These are phyloP conservation scores for Uria aalge DNA, from an alignment of 2,113 vertebrate genomes.

Conservation along the genomic window DNA sequence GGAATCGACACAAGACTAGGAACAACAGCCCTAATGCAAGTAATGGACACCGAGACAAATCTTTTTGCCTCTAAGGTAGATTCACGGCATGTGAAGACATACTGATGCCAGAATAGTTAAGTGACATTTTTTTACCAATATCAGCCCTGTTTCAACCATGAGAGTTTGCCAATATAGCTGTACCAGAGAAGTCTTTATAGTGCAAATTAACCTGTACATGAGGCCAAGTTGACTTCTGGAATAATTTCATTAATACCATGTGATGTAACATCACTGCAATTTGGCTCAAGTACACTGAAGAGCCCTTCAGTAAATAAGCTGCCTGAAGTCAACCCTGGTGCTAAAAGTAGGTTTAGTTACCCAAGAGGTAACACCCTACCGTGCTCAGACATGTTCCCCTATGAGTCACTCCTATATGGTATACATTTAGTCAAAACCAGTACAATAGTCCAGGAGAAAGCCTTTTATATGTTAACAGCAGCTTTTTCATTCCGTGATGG, in stretches of 20 bases:
- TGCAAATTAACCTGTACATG: background rate
- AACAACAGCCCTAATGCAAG: background rate
- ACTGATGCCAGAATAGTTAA: background rate
- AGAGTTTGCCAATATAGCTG: background rate
- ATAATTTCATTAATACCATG: background rate
- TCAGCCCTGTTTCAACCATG: background rate
- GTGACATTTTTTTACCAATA: background rate
- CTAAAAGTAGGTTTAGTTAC: constrained; percentile 43
- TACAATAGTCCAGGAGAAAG: background rate
- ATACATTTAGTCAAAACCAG: background rate
- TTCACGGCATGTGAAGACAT: background rate
- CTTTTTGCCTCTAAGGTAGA: background rate
- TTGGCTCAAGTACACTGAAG: background rate
- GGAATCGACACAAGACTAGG: background rate
- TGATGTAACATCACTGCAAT: background rate
- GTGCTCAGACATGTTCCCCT: background rate
- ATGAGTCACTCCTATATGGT: constrained; percentile 34
- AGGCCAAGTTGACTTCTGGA: constrained; percentile 30
- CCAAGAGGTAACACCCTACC: constrained; percentile 42
- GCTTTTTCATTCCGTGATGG: background rate
- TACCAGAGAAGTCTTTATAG: constrained; percentile 1
- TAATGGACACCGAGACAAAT: background rate
- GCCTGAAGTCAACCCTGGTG: constrained; percentile 13
- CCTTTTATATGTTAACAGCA: background rate
- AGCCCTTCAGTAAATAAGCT: constrained; percentile 27